Evolutionary conservation across 2,888 invertebrate genomes (phyloP).

Genomic region (Hypena proboscidalis): DNA sequence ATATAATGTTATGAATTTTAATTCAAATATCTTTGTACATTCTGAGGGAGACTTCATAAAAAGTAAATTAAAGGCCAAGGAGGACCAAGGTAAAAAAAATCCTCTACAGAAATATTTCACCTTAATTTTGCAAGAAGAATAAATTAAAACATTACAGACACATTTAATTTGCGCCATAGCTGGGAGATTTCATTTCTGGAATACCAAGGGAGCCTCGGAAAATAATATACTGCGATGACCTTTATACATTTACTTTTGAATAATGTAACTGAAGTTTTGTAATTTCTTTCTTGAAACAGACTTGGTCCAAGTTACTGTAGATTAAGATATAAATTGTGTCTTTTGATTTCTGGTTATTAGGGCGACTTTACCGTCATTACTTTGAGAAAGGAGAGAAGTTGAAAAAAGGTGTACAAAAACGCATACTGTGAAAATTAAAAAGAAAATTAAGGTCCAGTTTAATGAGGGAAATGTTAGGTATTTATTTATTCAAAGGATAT

Average conservation of each 20-base stretch:
- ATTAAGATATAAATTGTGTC: slow-evolving; percentile 53
- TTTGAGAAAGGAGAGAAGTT: slow-evolving; percentile 31
- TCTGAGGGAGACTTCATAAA: too few relatives aligned
- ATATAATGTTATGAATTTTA: too few relatives aligned
- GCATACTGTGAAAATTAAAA: too few relatives aligned
- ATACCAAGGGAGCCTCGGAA: neutral
- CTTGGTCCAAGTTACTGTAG: slow-evolving; percentile 22
- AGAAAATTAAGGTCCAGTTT: too few relatives aligned
- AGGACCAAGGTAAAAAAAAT: too few relatives aligned
- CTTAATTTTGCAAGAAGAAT: neutral
- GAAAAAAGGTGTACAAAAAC: too few relatives aligned
- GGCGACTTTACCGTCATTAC: slow-evolving; percentile 41
- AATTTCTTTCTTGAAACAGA: slow-evolving; percentile 44
- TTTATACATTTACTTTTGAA: slow-evolving; percentile 36
- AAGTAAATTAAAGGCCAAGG: too few relatives aligned
- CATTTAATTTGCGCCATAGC: slow-evolving; percentile 16
- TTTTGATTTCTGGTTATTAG: slow-evolving; percentile 52
- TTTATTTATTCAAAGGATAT: too few relatives aligned
- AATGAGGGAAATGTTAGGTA: too few relatives aligned
- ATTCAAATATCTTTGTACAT: too few relatives aligned
- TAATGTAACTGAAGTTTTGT: slow-evolving; percentile 52
- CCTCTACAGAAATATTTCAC: too few relatives aligned
- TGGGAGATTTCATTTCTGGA: neutral
- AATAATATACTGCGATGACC: neutral
- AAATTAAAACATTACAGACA: slow-evolving; percentile 19